Percentiles rank a stretch among this genome's conserved stretches.
These are phyloP conservation scores for Polypedilum pembai DNA, from an alignment of 1,140 invertebrate genomes.

Conservation along the genomic window DNA sequence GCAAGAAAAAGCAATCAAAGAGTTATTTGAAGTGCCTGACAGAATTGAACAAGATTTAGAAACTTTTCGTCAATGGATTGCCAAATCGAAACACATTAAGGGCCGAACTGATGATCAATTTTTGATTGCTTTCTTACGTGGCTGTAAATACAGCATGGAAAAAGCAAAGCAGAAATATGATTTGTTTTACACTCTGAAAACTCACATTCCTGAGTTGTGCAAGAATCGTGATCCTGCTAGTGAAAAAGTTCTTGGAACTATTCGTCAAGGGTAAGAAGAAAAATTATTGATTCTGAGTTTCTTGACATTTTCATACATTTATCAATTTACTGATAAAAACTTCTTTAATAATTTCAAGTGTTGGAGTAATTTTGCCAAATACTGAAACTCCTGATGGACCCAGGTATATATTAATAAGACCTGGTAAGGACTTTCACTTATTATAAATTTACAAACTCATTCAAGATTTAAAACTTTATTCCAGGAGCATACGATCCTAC, in stretches of 20 bases:
- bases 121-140: slow-evolving; percentile 53
- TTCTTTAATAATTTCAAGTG: slow-evolving; percentile 33
- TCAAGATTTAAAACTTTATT: too few species aligned
- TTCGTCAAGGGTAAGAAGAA: slow-evolving; percentile 45
- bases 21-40: slow-evolving; percentile 54
- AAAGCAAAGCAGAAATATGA: slow-evolving; percentile 57
- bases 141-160: slow-evolving; percentile 62
- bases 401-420: slow-evolving; percentile 46
- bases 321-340: not conserved
- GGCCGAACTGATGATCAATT: slow-evolving; percentile 50
- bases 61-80: slow-evolving; percentile 54
- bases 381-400: slow-evolving; percentile 44
- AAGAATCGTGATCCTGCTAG: slow-evolving; percentile 38
- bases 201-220: slow-evolving; percentile 50
- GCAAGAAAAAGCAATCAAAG: slow-evolving; percentile 46
- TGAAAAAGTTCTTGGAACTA: slow-evolving; percentile 40
- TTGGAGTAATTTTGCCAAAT: slow-evolving; percentile 39
- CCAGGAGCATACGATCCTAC: slow-evolving; percentile 35
- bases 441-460: too few species aligned
- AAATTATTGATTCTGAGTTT: slow-evolving; percentile 21
- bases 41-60: slow-evolving; percentile 48
- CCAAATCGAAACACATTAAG: slow-evolving; percentile 54
- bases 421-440: too few species aligned
- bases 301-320: not conserved
- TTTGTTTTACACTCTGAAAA: slow-evolving; percentile 53